phyloP scores from a whole-genome alignment of 2,113 vertebrate genomes.

The Bufo gargarizans region DNA sequence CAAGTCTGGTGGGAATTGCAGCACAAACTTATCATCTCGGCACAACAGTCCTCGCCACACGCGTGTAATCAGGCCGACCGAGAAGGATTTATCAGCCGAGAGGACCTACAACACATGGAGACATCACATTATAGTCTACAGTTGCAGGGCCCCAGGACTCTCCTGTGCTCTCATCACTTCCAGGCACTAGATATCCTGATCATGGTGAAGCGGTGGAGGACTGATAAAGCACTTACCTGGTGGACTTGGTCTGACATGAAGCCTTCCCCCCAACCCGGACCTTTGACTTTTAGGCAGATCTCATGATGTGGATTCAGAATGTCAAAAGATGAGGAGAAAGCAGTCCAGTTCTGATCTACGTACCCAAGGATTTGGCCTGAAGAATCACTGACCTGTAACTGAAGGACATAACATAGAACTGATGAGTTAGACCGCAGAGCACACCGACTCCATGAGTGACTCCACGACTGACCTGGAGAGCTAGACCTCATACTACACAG shows the following conservation, averaged over 20 bases:
- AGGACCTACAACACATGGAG: background rate
- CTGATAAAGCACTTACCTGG: background rate
- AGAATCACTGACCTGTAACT: background rate
- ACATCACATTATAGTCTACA: background rate
- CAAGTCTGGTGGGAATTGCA: conserved; percentile 85
- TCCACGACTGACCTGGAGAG: no score
- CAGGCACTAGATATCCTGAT: no score
- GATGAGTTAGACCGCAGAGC: no score
- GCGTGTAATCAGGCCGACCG: conserved; percentile 83
- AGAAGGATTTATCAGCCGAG: background rate
- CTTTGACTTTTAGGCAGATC: conserved; percentile 12
- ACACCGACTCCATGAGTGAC: no score
- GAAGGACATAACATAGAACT: background rate
- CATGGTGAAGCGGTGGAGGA: no score
- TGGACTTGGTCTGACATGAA: conserved; percentile 3
- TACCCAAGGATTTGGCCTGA: background rate
- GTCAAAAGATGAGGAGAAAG: background rate
- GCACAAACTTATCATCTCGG: conserved; percentile 83
- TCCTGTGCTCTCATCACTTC: no score
- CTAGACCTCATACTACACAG: no score
- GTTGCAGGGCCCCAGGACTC: background rate
- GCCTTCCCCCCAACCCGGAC: conserved; percentile 18
- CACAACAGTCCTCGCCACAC: conserved; percentile 85
- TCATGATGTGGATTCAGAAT: background rate
- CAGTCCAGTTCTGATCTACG: background rate